A percentile compares a stretch with the other conserved stretches of the same genome.
Evolutionary conservation across 2,797 vertebrate genomes (phyloP).

Genomic region (Hoplostethus atlanticus): DNA sequence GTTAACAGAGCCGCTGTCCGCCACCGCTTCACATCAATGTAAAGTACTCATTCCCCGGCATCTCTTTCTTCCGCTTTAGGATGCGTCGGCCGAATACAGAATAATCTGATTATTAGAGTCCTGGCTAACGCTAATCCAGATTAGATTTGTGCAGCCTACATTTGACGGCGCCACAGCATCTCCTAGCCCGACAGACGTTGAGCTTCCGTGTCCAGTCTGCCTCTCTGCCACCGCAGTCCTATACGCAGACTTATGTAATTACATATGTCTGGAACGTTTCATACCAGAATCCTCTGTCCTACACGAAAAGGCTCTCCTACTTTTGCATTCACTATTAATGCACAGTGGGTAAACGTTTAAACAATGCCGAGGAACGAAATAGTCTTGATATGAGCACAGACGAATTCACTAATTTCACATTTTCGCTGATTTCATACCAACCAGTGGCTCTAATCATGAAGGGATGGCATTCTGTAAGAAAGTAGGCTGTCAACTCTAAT

Average conservation of each 20-base stretch:
- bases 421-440: too few species aligned
- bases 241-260: conserved; percentile 66
- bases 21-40: background rate
- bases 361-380: too few species aligned
- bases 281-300: background rate
- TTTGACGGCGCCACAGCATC: conserved; percentile 35
- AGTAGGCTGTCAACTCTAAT: too few species aligned
- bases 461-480: too few species aligned
- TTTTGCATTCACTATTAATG: too few species aligned
- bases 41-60: too few species aligned
- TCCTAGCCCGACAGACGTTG: conserved; percentile 29
- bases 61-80: conserved; percentile 7
- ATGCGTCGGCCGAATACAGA: conserved; percentile 36
- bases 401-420: too few species aligned
- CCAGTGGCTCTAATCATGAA: too few species aligned
- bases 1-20: background rate
- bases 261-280: conserved; percentile 31
- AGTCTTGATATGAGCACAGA: too few species aligned
- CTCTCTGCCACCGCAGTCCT: conserved; percentile 57
- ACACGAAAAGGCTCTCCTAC: background rate
- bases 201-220: conserved; percentile 17
- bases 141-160: conserved; percentile 59
- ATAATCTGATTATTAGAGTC: conserved; percentile 71
- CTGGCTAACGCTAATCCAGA: conserved; percentile 77
- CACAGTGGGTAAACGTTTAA: too few species aligned